Evolutionary conservation across 2,113 vertebrate species (phyloP).

Genomic region (Capricornis sumatraensis): DNA sequence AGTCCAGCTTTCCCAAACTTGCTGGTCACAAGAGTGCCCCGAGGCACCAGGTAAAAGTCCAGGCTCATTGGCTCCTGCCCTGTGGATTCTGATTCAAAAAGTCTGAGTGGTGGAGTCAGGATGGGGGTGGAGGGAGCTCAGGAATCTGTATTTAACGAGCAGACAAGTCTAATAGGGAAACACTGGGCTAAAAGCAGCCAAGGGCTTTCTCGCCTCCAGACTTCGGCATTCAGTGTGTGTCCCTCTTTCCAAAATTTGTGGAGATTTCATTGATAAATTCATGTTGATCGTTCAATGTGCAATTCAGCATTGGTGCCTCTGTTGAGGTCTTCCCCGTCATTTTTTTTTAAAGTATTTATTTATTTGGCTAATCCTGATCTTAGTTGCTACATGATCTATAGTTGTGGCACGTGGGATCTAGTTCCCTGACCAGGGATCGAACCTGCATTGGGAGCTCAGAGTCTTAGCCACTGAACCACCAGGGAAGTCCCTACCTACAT

Average conservation of each 20-base stretch:
- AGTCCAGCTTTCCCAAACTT: neutral
- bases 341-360: neutral
- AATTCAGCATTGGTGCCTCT: neutral
- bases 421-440: neutral
- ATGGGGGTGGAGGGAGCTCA: neutral
- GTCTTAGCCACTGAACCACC: neutral
- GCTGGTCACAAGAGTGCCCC: neutral
- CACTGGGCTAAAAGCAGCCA: neutral
- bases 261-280: neutral
- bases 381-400: neutral
- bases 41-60: neutral
- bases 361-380: neutral
- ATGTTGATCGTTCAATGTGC: neutral
- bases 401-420: neutral
- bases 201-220: neutral
- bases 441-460: neutral
- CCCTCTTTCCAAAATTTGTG: neutral
- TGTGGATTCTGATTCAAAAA: neutral
- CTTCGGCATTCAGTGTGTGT: rapidly evolving
- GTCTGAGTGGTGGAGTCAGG: neutral
- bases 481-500: neutral
- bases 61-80: neutral
- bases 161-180: neutral
- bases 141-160: neutral
- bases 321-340: neutral